These are phyloP conservation scores for Albula glossodonta DNA, from an alignment of 2,113 vertebrate species.

Conservation along the genomic window DNA sequence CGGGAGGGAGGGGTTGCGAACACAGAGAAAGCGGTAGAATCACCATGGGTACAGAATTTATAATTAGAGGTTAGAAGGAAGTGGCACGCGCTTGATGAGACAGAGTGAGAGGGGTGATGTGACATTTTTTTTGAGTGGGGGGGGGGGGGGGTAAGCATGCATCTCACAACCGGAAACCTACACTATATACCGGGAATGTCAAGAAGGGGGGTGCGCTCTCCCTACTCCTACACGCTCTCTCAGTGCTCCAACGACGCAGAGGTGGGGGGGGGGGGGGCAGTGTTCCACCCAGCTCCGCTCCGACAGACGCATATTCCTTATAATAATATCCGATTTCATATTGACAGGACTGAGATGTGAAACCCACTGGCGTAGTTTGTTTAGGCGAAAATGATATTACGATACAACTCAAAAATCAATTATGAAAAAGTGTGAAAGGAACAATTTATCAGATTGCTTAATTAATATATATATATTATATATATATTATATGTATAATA, in stretches of 20 bases:
- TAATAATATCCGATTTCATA: background rate
- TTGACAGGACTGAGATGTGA: background rate
- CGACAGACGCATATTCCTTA: background rate
- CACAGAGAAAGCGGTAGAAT: constrained; percentile 7
- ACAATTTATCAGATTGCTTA: background rate
- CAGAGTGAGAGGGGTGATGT: background rate
- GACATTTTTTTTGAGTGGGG: background rate
- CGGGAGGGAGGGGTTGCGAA: background rate
- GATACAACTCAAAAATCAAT: background rate
- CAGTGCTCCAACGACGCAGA: constrained; percentile 10
- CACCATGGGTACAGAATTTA: background rate
- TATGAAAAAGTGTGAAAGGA: background rate
- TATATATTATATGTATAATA: too few species aligned
- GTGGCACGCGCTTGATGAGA: background rate
- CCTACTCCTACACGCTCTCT: constrained; percentile 7
- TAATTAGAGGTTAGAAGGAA: constrained; percentile 10
- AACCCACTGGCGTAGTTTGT: background rate
- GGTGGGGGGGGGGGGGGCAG: background rate
- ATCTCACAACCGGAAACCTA: constrained; percentile 65
- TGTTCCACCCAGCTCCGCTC: background rate
- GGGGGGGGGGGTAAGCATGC: constrained; percentile 29
- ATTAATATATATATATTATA: background rate
- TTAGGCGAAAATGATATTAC: background rate
- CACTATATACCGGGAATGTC: constrained; percentile 46
- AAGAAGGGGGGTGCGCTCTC: constrained; percentile 32